Evolutionary conservation across 2,888 invertebrate species (phyloP), one percentile per base, ranked within the genome.

Genomic region (Lasioglossum pauxillum): DNA sequence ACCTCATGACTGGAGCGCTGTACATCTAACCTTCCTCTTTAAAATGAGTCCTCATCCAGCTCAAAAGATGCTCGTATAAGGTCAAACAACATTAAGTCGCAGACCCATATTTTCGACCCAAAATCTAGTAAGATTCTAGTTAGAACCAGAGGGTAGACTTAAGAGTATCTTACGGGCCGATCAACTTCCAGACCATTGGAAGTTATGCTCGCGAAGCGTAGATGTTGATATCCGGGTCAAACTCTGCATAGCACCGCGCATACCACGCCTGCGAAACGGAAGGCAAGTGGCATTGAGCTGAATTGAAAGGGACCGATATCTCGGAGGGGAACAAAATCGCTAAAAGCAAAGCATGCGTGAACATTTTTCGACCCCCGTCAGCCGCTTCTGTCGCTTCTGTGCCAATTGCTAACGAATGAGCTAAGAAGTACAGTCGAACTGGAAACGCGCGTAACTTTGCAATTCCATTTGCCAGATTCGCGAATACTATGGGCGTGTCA

Each of bases 241-340:
- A 49, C 73, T 67, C 41, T 44, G 73, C 67, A 78, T 35, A 67
- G 19, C 60, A 41, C 19, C 14, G 16, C 46, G 41, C 69, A 23
- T 46, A 77, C 82, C 49, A 41, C 46, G 41, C 78, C 57, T 78
- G 71, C 67, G 44, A 57, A 78, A 49, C 67, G 67, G 71, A 75
- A 82, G 69, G 64, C 19, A 46, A 76, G 38, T 78, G 82, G 74
- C 78, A 83, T 83, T 83, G 82, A 83, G 67, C 41, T 44, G 74
- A 80, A 38, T 74, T n/a, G 74, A 82, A 67, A 78, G 73, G 74
- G 46, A 78, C 44, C n/a, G 5, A 23, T 71, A 19, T 49, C 49
- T 49, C 67, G 19, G 49, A 53, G 69, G 53, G 78, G 74, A 71
- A 74, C 57, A 14, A 14, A 41, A 53, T 57, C 69, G 53, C 31